These are phyloP conservation scores for Philotrypesis tridentata DNA, from an alignment of 1,140 invertebrate genomes.

Conservation along the genomic window DNA sequence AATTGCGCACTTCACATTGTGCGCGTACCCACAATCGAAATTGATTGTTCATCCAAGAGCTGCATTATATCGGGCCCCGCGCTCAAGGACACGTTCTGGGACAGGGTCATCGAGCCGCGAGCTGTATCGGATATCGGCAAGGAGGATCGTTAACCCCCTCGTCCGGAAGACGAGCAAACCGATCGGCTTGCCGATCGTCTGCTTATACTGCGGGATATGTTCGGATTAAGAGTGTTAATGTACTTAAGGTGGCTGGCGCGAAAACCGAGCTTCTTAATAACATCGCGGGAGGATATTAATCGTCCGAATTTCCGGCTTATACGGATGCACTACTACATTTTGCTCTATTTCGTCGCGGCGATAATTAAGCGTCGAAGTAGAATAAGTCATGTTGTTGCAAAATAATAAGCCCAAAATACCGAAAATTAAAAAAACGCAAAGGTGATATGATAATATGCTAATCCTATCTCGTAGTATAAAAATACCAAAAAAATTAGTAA, in stretches of 20 bases:
- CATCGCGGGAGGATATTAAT: constrained; percentile 20
- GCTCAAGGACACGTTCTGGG: not conserved
- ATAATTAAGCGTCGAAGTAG: too few relatives aligned
- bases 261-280: constrained; percentile 44
- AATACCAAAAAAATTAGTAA: too few relatives aligned
- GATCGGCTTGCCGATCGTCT: constrained; percentile 18
- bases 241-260: not conserved
- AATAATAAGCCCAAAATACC: too few relatives aligned
- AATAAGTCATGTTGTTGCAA: too few relatives aligned
- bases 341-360: too few relatives aligned
- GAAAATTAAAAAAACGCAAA: too few relatives aligned
- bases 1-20: too few relatives aligned
- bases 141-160: constrained; percentile 19
- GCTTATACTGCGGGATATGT: not conserved
- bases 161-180: constrained; percentile 35
- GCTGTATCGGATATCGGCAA: not conserved
- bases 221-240: constrained; percentile 42
- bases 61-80: too few relatives aligned
- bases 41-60: not conserved
- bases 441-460: too few relatives aligned
- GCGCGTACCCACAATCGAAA: too few relatives aligned
- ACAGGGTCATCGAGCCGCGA: constrained; percentile 12
- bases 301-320: constrained; percentile 29
- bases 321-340: too few relatives aligned
- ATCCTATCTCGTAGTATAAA: too few relatives aligned